Conservation (phyloP, 2,797 vertebrate species). For the Artibeus jamaicensis region DNA sequence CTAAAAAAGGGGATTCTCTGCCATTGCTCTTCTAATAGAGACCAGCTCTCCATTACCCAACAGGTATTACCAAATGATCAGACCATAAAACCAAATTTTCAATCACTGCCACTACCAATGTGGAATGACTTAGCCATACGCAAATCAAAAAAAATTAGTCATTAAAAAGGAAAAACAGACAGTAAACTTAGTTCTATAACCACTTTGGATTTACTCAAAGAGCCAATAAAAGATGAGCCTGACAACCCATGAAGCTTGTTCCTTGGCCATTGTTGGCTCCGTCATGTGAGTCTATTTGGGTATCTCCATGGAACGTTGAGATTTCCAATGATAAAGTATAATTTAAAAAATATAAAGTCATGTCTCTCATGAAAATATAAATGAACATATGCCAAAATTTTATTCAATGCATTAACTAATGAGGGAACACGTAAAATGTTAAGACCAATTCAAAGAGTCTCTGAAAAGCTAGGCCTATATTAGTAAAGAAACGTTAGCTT, state of each 20-base stretch:
- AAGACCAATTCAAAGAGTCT: not conserved
- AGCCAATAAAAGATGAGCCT: not conserved
- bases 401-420: not conserved
- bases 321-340: not conserved
- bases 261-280: not conserved
- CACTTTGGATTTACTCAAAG: not conserved
- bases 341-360: not conserved
- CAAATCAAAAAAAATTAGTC: not conserved
- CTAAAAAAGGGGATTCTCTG: not conserved
- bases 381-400: not conserved
- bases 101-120: not conserved
- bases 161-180: not conserved
- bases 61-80: not conserved
- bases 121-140: not conserved
- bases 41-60: not conserved
- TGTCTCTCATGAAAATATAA: not conserved
- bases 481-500: not conserved
- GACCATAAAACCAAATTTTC: not conserved
- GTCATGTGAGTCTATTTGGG: not conserved
- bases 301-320: not conserved
- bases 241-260: not conserved
- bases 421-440: not conserved
- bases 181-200: not conserved
- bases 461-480: not conserved
- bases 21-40: not conserved